Evolutionary conservation across 2,797 vertebrate genomes (phyloP).

Genomic region (Potorous gilbertii): DNA sequence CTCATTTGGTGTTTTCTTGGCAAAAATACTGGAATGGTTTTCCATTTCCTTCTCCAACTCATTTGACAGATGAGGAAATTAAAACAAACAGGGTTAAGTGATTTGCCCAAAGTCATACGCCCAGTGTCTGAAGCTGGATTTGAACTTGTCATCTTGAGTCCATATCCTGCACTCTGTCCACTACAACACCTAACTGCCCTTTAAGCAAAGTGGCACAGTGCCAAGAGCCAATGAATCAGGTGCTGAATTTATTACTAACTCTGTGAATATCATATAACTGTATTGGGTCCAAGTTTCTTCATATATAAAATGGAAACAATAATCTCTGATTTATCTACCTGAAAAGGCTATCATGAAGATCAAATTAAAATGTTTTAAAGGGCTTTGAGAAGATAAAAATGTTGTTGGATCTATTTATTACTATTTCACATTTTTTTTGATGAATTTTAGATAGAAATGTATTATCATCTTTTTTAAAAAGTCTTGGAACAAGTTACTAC

Average conservation of each 20-base stretch:
- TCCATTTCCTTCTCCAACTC: neutral
- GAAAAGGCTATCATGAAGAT: neutral
- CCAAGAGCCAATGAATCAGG: neutral
- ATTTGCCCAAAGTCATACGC: neutral
- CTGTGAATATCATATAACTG: neutral
- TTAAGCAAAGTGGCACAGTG: neutral
- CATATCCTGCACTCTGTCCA: neutral
- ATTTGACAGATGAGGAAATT: neutral
- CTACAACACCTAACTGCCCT: neutral
- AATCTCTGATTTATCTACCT: neutral
- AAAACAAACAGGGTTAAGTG: neutral
- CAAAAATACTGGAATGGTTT: neutral
- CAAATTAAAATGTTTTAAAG: neutral
- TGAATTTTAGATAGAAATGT: neutral
- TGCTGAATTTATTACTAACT: neutral
- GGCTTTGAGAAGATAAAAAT: neutral
- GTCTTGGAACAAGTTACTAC: neutral
- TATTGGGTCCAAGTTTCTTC: slow-evolving; percentile 1
- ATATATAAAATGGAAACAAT: neutral
- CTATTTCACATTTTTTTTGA: neutral
- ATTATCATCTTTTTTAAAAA: neutral
- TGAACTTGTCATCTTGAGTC: neutral
- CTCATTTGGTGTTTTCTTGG: neutral
- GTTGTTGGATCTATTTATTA: neutral
- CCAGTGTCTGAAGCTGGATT: neutral